A percentile compares a stretch with the other conserved stretches of the same genome.
phyloP scores from a whole-genome alignment of 2,888 invertebrate species.

The Troilus luridus region DNA sequence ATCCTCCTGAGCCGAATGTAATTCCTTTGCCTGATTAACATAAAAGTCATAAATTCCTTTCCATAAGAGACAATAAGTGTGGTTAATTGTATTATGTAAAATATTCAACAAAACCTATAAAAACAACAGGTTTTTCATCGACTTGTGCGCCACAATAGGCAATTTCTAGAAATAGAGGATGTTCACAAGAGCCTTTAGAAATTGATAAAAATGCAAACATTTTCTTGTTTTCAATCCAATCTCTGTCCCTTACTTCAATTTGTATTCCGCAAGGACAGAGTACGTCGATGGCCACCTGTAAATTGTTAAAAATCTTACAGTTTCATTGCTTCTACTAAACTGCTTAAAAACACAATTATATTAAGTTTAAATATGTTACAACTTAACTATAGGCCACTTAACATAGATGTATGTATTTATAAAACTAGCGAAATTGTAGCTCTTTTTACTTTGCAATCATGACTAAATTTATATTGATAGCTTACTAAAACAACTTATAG shows the following conservation, averaged over 20 bases:
- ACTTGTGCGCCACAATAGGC: slow-evolving; percentile 71
- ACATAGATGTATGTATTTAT: too few relatives aligned
- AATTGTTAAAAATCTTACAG: background rate
- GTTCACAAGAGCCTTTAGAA: slow-evolving; percentile 74
- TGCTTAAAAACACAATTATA: too few relatives aligned
- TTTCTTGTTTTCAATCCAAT: slow-evolving; percentile 75
- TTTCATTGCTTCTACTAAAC: too few relatives aligned
- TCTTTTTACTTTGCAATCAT: too few relatives aligned
- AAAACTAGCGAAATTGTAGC: too few relatives aligned
- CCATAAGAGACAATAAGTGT: background rate
- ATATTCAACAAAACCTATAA: slow-evolving; percentile 72
- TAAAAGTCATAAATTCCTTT: background rate
- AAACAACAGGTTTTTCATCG: slow-evolving; percentile 71
- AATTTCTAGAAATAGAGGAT: slow-evolving; percentile 78
- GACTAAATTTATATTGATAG: too few relatives aligned
- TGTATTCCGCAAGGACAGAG: slow-evolving; percentile 69
- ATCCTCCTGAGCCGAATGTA: slow-evolving; percentile 78
- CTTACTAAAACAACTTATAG: too few relatives aligned
- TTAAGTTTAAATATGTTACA: too few relatives aligned
- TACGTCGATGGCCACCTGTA: slow-evolving; percentile 71
- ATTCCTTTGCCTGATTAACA: slow-evolving; percentile 71
- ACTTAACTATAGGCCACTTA: too few relatives aligned
- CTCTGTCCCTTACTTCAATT: slow-evolving; percentile 72
- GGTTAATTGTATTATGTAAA: background rate
- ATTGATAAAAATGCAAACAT: slow-evolving; percentile 80